Base-by-base conservation (phyloP, 2,113 vertebrate species). In the Peromyscus polionotus region DNA sequence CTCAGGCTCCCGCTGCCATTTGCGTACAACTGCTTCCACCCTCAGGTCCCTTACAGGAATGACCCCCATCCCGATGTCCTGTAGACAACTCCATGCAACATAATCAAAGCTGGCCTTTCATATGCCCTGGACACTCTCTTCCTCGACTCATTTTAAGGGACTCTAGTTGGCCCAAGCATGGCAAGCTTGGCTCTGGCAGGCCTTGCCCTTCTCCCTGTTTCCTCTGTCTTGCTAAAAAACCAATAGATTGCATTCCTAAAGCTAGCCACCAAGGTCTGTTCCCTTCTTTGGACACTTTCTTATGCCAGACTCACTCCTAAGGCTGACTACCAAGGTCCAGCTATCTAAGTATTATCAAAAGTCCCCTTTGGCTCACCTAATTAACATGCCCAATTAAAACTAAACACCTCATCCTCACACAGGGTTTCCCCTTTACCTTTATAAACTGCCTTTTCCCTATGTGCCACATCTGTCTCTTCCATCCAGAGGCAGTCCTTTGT, bases 61-160 rank as follows among this genome's bases (percentile, higher is more conserved):
- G 0, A 19, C 36, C 73, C 87, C 31, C 81, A 36, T 8, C 24
- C 12, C 42, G 7, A 31, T 19, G 51, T 54, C 76, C 75, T n/a
- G 2, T 9, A 68, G 26, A 57, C 63, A 70, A 75, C 63, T 68
- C 68, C 48, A 48, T 48, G 45, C 39, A 24, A 11, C 6, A 0
- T 0, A 70, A n/a, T 68, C 24, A 42, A 51, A 63, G 31, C 2
- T 8, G 75, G 73, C 42, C 48, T 26, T 26, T 33, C 17, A 1
- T 0, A 24, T 10, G 0, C 17, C 65, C 28, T 86, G 59, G 4
- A n/a, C 22, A 16, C 0, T 1, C n/a, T 92, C 54, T 26, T 70
- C 67, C 61, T 48, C 14, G 10, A 61, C 54, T 68, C 22, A 0
- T 26, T 65, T n/a, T 73, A 73, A 39, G 70, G 68, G n/a, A 73